Evolutionary conservation across 2,113 vertebrate species (phyloP).

Genomic region (Hippocampus guttulatus): DNA sequence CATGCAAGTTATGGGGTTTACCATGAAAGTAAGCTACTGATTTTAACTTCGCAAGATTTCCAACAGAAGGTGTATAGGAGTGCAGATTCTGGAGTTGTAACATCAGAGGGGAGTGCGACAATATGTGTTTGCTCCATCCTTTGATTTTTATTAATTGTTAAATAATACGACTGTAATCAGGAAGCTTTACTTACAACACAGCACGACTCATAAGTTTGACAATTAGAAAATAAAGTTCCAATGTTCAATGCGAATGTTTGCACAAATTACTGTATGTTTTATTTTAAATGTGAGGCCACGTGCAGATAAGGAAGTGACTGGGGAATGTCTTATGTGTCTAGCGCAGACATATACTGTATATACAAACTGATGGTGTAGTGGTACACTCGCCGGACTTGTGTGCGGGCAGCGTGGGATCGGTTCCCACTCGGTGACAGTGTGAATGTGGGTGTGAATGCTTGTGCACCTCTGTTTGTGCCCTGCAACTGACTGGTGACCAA

Average conservation of each 20-base stretch:
- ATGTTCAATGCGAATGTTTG: not conserved
- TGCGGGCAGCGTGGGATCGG: too few relatives aligned
- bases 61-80: conserved; percentile 36
- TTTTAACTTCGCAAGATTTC: conserved; percentile 29
- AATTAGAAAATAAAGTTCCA: not conserved
- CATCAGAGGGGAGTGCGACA: conserved; percentile 19
- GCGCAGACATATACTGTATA: too few relatives aligned
- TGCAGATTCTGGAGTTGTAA: conserved; percentile 31
- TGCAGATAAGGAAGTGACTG: too few relatives aligned
- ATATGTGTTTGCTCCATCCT: conserved; percentile 8
- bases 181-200: not conserved
- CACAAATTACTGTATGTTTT: not conserved
- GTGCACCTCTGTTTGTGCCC: too few relatives aligned
- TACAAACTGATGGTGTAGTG: too few relatives aligned
- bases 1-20: conserved; percentile 13
- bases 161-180: not conserved
- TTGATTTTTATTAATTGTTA: not conserved
- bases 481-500: too few relatives aligned
- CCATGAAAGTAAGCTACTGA: conserved; percentile 23
- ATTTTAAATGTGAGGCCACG: too few relatives aligned
- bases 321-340: too few relatives aligned
- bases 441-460: too few relatives aligned
- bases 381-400: too few relatives aligned
- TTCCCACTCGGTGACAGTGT: too few relatives aligned
- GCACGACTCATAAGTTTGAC: not conserved